Percentiles rank a stretch among this genome's conserved stretches.
Evolutionary conservation across 2,113 vertebrate genomes (phyloP).

Genomic region (Colossoma macropomum): DNA sequence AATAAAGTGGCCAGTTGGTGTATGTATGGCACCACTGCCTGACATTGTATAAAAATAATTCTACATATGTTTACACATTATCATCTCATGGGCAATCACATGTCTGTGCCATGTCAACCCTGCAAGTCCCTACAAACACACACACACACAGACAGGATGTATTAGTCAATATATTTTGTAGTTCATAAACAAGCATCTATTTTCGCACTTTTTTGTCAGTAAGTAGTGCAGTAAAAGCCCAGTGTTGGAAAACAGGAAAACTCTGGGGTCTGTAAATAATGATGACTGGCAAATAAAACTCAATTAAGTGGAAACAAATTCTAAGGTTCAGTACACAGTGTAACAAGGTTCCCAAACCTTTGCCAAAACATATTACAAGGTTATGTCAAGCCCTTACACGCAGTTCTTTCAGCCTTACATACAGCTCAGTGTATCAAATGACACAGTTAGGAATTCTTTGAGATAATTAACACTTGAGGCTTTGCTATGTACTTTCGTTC

Average conservation of each 20-base stretch:
- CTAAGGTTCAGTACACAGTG: neutral
- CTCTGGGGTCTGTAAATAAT: neutral
- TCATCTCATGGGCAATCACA: no score
- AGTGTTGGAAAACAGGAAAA: neutral
- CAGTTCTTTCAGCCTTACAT: neutral
- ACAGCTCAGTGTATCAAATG: neutral
- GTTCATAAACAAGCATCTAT: neutral
- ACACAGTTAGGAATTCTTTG: neutral
- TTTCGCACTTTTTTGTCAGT: neutral
- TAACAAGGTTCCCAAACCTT: conserved; percentile 2
- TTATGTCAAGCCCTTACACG: conserved; percentile 2
- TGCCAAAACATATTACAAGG: neutral
- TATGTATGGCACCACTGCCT: no score
- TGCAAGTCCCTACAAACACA: neutral
- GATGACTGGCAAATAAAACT: neutral
- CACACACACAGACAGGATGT: neutral
- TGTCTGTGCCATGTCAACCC: neutral
- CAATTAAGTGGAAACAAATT: conserved; percentile 2
- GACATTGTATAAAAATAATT: no score
- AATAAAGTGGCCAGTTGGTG: no score
- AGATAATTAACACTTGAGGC: neutral
- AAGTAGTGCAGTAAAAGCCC: neutral
- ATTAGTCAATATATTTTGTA: neutral
- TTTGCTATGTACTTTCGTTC: neutral
- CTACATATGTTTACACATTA: no score